Base-by-base conservation (phyloP, 2,888 invertebrate species). In the Lithodes maja region DNA sequence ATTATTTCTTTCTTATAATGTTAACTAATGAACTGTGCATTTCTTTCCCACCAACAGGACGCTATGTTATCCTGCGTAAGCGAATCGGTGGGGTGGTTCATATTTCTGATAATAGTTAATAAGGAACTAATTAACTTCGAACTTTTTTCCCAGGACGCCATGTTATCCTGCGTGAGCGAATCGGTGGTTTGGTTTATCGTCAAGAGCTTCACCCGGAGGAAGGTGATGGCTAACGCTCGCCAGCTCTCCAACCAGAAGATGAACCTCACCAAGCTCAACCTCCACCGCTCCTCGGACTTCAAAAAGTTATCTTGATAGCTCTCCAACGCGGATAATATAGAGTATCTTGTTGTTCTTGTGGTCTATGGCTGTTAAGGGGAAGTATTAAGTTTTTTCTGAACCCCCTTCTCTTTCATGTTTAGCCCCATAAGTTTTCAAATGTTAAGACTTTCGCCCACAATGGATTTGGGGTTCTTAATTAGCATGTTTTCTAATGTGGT, bases 51-150 rank as follows among this genome's bases (percentile, higher is more conserved):
- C 33, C 53, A 49, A 3, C 85, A 91, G 91, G 90, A 90, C 52
- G 87, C 91, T 0, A 86, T 90, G 69, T 49, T 91, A 9, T 83
- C 87, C 7, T 90, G 89, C 52, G 87, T 91, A 71, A 85, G 89
- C 12, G 91, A 91, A 84, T 84, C 81, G 12, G 91, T 91, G 75
- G 91, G 87, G 71, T 91, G 91, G 91, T 91, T 89, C 75, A 71
- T 71, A 33, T 33, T 33, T 33, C 33, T 33, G 33, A 33, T 33
- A 33, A 0, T 33, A 33, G 33, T 33, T 33, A 33, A 33, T 33
- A 33, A 33, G 33, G 33, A 33, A 33, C 33, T 33, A 33, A 33
- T 33, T 33, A 33, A 33, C 33, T 33, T 0, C 0, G 33, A 33
- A 33, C 33, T 33, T 33, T 33, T 33, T 33, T 50, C 17, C 9